Evolutionary conservation across 2,113 vertebrate species (phyloP).

Genomic region (Struthio camelus): DNA sequence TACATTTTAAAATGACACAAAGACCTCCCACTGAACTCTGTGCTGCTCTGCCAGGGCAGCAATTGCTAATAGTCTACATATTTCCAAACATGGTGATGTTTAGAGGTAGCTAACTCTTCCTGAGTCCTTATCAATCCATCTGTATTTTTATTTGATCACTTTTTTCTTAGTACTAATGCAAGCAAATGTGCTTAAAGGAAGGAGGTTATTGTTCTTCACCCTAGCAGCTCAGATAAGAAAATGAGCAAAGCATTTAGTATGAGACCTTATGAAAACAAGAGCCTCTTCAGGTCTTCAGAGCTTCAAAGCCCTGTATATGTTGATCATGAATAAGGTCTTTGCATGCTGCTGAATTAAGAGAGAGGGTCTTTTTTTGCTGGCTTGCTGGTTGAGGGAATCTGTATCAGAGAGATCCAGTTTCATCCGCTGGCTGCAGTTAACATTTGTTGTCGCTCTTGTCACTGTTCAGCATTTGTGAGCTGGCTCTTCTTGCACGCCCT

Average conservation of each 20-base stretch:
- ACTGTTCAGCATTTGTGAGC: constrained; percentile 62
- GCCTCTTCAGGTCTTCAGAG: constrained; percentile 61
- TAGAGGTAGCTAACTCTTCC: background rate
- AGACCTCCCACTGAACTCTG: background rate
- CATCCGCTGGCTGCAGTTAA: constrained; percentile 58
- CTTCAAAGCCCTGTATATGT: constrained; percentile 66
- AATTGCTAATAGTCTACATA: fast-evolving
- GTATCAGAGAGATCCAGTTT: constrained; percentile 43
- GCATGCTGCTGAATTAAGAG: constrained; percentile 77
- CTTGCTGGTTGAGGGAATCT: constrained; percentile 35
- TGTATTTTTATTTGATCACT: background rate
- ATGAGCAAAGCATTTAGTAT: background rate
- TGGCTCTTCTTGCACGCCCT: constrained; percentile 68
- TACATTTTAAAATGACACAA: background rate
- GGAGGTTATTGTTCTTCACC: background rate
- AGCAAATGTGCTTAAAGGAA: background rate
- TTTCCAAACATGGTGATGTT: background rate
- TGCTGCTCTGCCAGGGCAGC: background rate
- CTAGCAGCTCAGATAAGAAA: background rate
- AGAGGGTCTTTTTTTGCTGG: constrained; percentile 40
- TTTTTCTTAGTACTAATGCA: background rate
- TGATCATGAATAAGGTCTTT: constrained; percentile 79
- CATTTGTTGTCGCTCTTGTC: constrained; percentile 71
- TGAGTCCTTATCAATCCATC: background rate
- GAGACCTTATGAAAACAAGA: constrained; percentile 10